These are phyloP conservation scores for Scaeva pyrastri DNA, from an alignment of 2,888 invertebrate species.

Conservation along the genomic window DNA sequence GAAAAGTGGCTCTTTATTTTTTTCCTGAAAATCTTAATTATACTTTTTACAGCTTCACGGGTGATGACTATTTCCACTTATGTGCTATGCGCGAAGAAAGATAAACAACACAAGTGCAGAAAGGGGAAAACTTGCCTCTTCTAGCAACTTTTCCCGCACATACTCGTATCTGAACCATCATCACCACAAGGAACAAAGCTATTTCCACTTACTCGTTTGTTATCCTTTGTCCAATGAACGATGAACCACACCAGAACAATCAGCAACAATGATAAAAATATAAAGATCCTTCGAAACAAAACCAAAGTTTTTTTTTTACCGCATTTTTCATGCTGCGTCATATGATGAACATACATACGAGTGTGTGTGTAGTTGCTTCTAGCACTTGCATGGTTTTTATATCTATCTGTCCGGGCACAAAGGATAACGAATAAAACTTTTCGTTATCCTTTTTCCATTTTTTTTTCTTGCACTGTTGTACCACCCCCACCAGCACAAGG, in stretches of 20 bases:
- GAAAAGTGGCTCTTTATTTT: slow-evolving; percentile 50
- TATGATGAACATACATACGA: neutral
- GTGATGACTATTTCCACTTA: slow-evolving; percentile 34
- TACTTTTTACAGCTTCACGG: slow-evolving; percentile 45
- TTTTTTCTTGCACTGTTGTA: neutral
- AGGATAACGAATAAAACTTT: slow-evolving; percentile 50
- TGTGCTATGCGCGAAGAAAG: no score
- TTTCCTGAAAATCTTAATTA: slow-evolving; percentile 61
- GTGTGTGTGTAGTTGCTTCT: no score
- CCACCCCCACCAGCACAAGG: neutral
- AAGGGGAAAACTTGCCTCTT: no score
- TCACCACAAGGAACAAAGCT: slow-evolving; percentile 10
- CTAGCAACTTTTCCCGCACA: neutral
- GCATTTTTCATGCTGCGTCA: slow-evolving; percentile 50
- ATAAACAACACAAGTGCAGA: neutral
- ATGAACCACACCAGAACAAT: slow-evolving; percentile 41
- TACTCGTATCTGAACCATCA: neutral
- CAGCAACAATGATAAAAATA: slow-evolving; percentile 43
- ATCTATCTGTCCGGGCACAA: slow-evolving; percentile 1
- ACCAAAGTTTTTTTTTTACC: slow-evolving; percentile 24
- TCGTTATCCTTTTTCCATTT: slow-evolving; percentile 20
- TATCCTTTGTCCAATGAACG: slow-evolving; percentile 55
- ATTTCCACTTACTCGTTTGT: slow-evolving; percentile 42
- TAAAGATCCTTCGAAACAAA: slow-evolving; percentile 30
- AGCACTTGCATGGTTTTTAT: neutral